Evolutionary conservation across 2,113 vertebrate species (phyloP), one percentile per base, ranked within the genome.

Genomic region (Smithornis capensis): DNA sequence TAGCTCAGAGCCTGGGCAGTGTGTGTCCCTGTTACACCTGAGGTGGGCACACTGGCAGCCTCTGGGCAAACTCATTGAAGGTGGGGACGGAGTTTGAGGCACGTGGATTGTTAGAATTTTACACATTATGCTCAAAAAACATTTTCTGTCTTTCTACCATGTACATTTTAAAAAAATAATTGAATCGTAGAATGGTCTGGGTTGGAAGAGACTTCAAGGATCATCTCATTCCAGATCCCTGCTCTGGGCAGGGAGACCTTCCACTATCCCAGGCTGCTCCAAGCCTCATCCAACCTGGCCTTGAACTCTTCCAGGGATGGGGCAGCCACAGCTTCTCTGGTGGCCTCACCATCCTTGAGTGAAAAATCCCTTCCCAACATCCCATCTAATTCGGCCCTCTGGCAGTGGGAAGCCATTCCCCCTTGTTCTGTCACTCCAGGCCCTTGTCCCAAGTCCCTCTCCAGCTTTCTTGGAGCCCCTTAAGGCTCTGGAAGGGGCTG

Each of bases 251-350:
- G 57, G 17, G 59, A 56, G 35, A 50, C 4, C 18, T 67, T 0
- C 57, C 47, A 35, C 23, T 3, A 0, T 4, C 13, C 14, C 38
- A 60, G 40, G 21, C 0, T 44, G 33, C 57, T 65, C 52, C 38
- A 3, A 65, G 15, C 16, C 35, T 45, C 0, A 0, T 38, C 52
- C 57, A 55, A 0, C 21, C 42, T 64, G 55, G 29, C 15, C 33
- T 64, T 40, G 80, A 40, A 0, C 18, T 12, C 33, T 80, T 0
- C 49, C 80, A 80, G 67, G 49, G 80, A 68, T 31, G 53, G 17
- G 12, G 12, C 74, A 84, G 33, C 73, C 53, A 33, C 73, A 78
- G 53, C 60, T 37, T 0, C 74, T 50, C 35, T 62, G 60, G 50
- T 42, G 38, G 47, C 9, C 60, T 74, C 0, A 3, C 9, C 47